Conservation (phyloP, 2,797 vertebrate species). For the Miopithecus talapoin region DNA sequence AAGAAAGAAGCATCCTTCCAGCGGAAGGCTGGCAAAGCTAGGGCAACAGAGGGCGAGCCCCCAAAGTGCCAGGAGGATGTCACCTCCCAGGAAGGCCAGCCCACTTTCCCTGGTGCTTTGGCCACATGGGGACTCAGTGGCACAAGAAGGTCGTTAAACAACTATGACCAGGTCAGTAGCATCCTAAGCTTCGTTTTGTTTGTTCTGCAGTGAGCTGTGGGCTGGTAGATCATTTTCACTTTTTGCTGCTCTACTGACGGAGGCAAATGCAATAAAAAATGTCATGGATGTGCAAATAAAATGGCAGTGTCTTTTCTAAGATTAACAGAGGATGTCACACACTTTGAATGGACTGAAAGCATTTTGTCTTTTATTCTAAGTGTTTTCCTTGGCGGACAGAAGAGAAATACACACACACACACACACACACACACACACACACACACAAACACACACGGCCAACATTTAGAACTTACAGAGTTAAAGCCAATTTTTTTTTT, state of each 20-base stretch:
- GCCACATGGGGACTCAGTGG: not conserved
- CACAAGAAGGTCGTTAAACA: slow-evolving; percentile 61
- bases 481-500: not conserved
- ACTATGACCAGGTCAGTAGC: slow-evolving; percentile 83
- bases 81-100: not conserved
- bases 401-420: not conserved
- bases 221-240: not conserved
- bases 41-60: not conserved
- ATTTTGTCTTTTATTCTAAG: not conserved
- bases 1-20: slow-evolving; percentile 62
- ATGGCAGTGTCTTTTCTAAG: not conserved
- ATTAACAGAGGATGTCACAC: not conserved
- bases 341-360: not conserved
- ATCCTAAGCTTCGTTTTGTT: not conserved
- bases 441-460: not conserved
- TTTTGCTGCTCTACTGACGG: not conserved
- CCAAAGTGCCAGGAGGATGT: not conserved
- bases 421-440: not conserved
- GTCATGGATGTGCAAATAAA: not conserved
- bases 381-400: not conserved
- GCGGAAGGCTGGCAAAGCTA: not conserved
- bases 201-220: not conserved
- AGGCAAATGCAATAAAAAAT: not conserved
- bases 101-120: not conserved
- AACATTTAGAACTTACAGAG: not conserved